Evolutionary conservation across 2,113 vertebrate genomes (phyloP).

Genomic region (Okapia johnstoni): DNA sequence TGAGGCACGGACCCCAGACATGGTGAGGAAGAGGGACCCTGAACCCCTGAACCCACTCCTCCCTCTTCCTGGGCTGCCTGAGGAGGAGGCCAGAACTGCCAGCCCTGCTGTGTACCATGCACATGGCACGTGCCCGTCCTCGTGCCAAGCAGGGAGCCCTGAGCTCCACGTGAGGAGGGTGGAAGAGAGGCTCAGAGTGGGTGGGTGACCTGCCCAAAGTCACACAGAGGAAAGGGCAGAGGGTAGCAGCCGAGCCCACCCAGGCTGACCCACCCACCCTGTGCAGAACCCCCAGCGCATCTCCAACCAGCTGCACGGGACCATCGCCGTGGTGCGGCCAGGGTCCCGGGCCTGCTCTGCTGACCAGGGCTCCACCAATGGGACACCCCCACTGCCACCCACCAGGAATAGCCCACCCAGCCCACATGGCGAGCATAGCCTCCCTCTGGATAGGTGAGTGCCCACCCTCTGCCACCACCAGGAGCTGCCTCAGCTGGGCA

Average conservation of each 20-base stretch:
- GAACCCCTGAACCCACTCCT: no score
- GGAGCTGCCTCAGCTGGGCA: no score
- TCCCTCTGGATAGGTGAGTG: conserved; percentile 77
- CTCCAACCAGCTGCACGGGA: conserved; percentile 83
- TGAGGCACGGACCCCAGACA: conserved; percentile 69
- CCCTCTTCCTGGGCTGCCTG: neutral
- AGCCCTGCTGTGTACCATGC: neutral
- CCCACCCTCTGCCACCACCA: rapidly evolving
- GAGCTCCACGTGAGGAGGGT: rapidly evolving
- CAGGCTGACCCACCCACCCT: neutral
- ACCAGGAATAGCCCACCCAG: conserved; percentile 42
- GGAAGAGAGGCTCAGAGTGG: neutral
- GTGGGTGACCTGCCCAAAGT: neutral
- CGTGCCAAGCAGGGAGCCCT: neutral
- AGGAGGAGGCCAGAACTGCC: neutral
- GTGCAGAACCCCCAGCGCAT: conserved; percentile 80
- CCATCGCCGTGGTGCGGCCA: conserved; percentile 79
- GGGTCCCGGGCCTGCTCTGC: conserved; percentile 60
- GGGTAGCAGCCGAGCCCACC: rapidly evolving
- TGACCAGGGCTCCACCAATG: conserved; percentile 18
- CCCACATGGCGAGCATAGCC: neutral
- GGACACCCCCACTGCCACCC: neutral
- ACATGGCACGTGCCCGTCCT: neutral
- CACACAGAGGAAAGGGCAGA: neutral
- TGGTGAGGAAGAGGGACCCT: conserved; percentile 60